Base-by-base conservation (phyloP, 2,888 invertebrate genomes). In the Melipona bicolor region DNA sequence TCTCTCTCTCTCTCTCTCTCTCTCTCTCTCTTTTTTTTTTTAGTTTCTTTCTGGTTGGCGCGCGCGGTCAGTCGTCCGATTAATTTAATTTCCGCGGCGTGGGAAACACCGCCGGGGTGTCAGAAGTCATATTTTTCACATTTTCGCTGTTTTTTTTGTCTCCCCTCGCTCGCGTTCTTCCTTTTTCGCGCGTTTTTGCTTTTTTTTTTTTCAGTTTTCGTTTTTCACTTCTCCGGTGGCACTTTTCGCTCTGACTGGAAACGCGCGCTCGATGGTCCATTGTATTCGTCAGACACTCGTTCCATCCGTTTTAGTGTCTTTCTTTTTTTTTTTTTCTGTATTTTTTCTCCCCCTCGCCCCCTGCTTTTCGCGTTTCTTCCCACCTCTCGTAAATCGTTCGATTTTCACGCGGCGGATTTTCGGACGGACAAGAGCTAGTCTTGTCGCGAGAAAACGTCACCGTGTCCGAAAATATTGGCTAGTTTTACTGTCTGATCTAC, bases 41-140 rank as follows among this genome's bases (percentile, higher is more conserved):
- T 24, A 9, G 19, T 69, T 65, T 15, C 17, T 56, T 50, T 21
- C n/a, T 21, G n/a, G 21, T 19, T 65, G 6, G 24, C 32, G 24
- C 21, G 50, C 68, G 11, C 54, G 59, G 13, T 49, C 67, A 56
- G 9, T 74, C 62, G 79, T 59, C 73, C 77, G 77, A 71, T 77
- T 80, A 84, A 85, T 76, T 83, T 84, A 52, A 84, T 79, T 83
- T 77, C 32, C 76, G 27, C 68, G 62, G 59, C 52, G 59, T 74
- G 65, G 67, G 65, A 77, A 83, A 77, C 69, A 52, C 24, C 56
- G 68, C 5, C 61, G 43, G 4, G 50, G 83, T 73, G 81, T 77
- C 83, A 73, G 59, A 24, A 72, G 81, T 77, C 77, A 83, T 74
- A 73, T 73, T 81, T 54, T 32, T 24, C 24, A 43, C 67, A 67